Evolutionary conservation across 2,113 vertebrate species (phyloP), one percentile per base, ranked within the genome.

Genomic region (Myxocyprinus asiaticus): DNA sequence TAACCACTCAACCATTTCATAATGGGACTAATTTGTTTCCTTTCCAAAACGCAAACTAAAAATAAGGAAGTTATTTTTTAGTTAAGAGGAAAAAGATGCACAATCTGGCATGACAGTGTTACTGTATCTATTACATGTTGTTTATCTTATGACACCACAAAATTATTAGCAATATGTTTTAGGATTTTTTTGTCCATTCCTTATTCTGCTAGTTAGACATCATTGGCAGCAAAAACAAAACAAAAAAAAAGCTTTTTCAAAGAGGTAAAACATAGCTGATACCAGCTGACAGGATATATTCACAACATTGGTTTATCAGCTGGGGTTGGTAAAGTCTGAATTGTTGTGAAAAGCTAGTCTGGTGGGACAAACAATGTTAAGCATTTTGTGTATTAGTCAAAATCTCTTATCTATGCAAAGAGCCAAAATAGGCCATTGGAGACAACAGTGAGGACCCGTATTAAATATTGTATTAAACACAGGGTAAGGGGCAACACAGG

Each of bases 11-110:
- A 81, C 82, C 86, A 81, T 85, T 58, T 53, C 65, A 78, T 86
- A 88, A 91, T 55, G 77, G 53, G 82, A 86, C 79, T 81, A 82
- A 81, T 86, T 83, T 86, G 83, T 84, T 87, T 86, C 76, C 80
- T 87, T 81, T 77, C 64, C 82, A 65, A 47, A 77, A 51, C 10
- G 48, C 45, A 67, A 11, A 67, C 44, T 11, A 58, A 74, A 72
- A 59, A 58, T 58, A 73, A 65, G 43, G 80, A 63, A 64, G 81
- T 5, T 76, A 68, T 80, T 73, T 63, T 51, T 74, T 50, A 45
- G 51, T 83, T 14, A 33, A 33, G 3, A 17, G 17, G 61, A 3
- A 10, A 72, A 56, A 77, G 22, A 22, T 55, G 10, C 12, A 56
- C 22, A 64, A 14, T 9, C 7, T 72, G 14, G 4, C 48, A 44